Conservation (phyloP, 2,113 vertebrate genomes). For the Phyllostomus hastatus region DNA sequence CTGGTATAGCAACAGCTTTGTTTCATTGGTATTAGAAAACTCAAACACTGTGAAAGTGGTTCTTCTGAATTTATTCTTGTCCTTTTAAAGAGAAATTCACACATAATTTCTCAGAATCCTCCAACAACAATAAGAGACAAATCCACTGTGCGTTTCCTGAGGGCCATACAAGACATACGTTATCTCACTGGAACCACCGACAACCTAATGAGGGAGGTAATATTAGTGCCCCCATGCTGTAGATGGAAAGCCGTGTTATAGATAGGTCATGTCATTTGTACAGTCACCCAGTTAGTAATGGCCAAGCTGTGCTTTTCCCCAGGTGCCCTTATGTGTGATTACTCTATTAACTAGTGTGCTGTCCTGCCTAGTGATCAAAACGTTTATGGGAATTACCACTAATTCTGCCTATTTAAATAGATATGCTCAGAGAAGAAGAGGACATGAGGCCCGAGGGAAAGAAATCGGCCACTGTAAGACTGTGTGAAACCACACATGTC, state of each 20-base stretch:
- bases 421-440: background rate
- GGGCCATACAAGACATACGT: background rate
- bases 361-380: background rate
- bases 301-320: background rate
- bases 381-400: background rate
- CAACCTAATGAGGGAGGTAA: background rate
- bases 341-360: background rate
- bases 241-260: background rate
- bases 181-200: background rate
- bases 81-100: constrained; percentile 16
- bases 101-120: background rate
- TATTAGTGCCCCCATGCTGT: background rate
- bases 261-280: background rate
- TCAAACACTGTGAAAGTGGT: background rate
- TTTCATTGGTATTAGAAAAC: constrained; percentile 8
- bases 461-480: background rate
- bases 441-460: background rate
- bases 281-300: background rate
- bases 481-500: background rate
- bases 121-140: background rate
- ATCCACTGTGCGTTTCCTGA: background rate
- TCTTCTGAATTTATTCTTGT: background rate
- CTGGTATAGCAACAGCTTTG: background rate
- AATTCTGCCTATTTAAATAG: background rate
- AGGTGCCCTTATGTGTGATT: background rate